Conservation (phyloP, 2,888 invertebrate genomes). For the Adineta ricciae region DNA sequence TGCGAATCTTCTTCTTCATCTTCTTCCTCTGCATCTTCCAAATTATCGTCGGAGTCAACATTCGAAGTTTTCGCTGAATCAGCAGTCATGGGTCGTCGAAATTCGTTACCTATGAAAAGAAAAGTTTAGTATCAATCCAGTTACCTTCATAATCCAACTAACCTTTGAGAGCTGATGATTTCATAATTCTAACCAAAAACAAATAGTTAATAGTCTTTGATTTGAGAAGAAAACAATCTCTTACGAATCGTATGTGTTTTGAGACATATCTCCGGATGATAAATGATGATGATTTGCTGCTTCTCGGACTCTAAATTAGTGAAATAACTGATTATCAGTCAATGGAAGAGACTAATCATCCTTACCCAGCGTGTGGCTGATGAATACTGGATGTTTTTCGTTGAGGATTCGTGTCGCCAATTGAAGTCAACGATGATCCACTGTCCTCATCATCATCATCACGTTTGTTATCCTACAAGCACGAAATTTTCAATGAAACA, state of each 20-base stretch:
- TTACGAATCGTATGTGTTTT: constrained; percentile 6
- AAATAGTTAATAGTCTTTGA: not conserved
- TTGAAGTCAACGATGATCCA: not conserved
- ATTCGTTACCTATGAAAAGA: not conserved
- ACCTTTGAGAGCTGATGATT: not conserved
- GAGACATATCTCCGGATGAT: not conserved
- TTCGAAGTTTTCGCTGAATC: not conserved
- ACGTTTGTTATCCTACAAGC: not conserved
- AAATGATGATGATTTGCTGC: not conserved
- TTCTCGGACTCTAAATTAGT: not conserved
- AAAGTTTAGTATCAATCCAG: too few relatives aligned
- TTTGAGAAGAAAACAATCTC: not conserved
- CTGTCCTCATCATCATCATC: not conserved
- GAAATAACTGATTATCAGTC: not conserved
- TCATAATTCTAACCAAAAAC: not conserved
- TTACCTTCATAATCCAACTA: not conserved
- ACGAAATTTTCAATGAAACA: too few relatives aligned
- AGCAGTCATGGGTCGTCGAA: not conserved
- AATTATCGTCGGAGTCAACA: not conserved
- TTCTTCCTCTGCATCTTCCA: not conserved
- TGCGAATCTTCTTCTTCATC: not conserved
- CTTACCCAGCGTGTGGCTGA: not conserved
- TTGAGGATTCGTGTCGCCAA: not conserved
- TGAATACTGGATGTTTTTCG: not conserved
- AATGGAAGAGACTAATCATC: not conserved